A percentile compares a stretch with the other conserved stretches of the same genome.
phyloP scores from a whole-genome alignment of 2,113 vertebrate species.

The Talpa occidentalis region DNA sequence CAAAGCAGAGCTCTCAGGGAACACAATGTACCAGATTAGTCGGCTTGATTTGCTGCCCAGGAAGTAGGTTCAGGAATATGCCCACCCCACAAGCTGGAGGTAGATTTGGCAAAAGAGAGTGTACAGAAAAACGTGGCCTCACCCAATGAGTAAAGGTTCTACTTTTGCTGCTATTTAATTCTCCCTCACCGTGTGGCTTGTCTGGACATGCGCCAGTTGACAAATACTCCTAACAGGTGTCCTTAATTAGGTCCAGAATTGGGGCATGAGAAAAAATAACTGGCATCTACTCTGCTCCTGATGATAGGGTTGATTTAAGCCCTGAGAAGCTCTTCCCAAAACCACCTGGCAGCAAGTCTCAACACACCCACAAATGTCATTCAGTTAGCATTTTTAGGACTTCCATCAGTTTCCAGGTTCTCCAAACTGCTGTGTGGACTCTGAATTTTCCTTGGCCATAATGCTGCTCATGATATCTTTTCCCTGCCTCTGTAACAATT shows the following conservation, averaged over 20 bases:
- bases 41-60: constrained; percentile 38
- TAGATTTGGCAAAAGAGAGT: background rate
- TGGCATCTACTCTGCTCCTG: constrained; percentile 56
- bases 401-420: constrained; percentile 61
- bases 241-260: constrained; percentile 24
- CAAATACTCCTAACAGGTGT: constrained; percentile 58
- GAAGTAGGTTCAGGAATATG: constrained; percentile 48
- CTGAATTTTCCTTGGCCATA: constrained; percentile 63
- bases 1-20: constrained; percentile 23
- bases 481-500: background rate
- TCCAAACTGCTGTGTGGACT: constrained; percentile 29
- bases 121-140: background rate
- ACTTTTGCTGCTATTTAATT: constrained; percentile 23
- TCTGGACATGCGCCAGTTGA: background rate
- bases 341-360: constrained; percentile 60
- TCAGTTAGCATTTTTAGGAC: constrained; percentile 59
- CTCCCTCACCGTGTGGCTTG: background rate
- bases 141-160: background rate
- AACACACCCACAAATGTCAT: constrained; percentile 60
- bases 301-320: constrained; percentile 66
- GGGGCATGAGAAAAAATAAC: constrained; percentile 51
- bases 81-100: constrained; percentile 63
- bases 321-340: constrained; percentile 60
- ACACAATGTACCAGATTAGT: constrained; percentile 49
- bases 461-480: background rate